Evolutionary conservation across 2,113 vertebrate genomes (phyloP).

Genomic region (Euleptes europaea): DNA sequence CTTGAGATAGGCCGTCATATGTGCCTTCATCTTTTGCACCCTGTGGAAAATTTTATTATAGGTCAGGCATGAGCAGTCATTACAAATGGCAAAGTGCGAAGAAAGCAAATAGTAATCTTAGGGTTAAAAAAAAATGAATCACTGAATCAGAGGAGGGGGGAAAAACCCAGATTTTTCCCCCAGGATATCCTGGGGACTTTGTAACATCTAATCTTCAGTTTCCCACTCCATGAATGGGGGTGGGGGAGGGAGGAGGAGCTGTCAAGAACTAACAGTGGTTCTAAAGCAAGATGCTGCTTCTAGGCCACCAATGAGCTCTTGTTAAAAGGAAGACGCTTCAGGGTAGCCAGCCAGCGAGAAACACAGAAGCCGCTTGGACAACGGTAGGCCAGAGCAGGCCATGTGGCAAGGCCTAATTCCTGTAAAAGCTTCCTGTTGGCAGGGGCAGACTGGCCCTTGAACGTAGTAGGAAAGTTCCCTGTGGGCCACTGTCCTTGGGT

Average conservation of each 20-base stretch:
- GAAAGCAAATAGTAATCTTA: background rate
- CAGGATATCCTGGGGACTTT: background rate
- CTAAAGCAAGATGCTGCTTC: background rate
- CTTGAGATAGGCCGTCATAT: background rate
- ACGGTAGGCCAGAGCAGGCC: background rate
- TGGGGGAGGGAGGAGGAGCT: background rate
- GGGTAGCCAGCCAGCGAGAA: background rate
- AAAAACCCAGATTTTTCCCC: background rate
- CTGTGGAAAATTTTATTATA: background rate
- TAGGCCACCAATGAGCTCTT: background rate
- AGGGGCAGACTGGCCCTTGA: background rate
- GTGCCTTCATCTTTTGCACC: background rate
- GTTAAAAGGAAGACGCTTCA: background rate
- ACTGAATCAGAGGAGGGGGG: background rate
- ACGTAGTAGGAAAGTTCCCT: too few species aligned
- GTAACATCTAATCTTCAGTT: background rate
- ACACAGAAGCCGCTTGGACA: background rate
- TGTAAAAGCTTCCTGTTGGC: background rate
- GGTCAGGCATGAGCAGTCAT: background rate
- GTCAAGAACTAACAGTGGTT: background rate
- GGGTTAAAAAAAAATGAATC: background rate
- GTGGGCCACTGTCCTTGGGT: too few species aligned
- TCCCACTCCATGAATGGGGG: background rate
- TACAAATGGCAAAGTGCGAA: background rate
- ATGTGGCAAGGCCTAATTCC: background rate